Conservation (phyloP, 2,797 vertebrate species). For the Rhinatrema bivittatum region DNA sequence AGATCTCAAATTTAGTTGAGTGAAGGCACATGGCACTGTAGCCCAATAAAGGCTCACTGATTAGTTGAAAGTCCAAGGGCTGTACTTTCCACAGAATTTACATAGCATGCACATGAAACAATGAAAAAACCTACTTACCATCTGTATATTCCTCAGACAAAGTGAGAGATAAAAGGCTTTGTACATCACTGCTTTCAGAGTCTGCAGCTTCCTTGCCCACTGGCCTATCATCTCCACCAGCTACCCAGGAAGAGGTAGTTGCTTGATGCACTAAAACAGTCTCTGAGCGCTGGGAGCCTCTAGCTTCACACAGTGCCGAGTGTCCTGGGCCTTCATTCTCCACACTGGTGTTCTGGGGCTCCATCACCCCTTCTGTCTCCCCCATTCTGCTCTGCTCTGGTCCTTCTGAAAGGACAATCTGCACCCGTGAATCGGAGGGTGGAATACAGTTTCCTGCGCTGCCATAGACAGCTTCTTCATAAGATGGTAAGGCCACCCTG, state of each 20-base stretch:
- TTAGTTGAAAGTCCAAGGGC: too few species aligned
- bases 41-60: too few species aligned
- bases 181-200: constrained; percentile 74
- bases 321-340: constrained; percentile 61
- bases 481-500: constrained; percentile 86
- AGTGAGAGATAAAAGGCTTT: constrained; percentile 77
- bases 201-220: constrained; percentile 60
- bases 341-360: constrained; percentile 38
- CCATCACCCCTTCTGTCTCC: constrained; percentile 29
- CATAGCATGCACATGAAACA: too few species aligned
- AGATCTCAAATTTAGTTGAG: too few species aligned
- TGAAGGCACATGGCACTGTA: too few species aligned
- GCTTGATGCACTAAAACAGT: constrained; percentile 79
- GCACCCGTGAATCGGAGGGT: constrained; percentile 70
- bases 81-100: too few species aligned
- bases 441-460: constrained; percentile 63
- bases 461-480: constrained; percentile 87
- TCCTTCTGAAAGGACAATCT: constrained; percentile 80
- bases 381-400: constrained; percentile 41
- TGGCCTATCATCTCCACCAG: constrained; percentile 54
- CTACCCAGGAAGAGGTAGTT: constrained; percentile 60
- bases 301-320: constrained; percentile 65
- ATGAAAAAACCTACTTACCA: too few species aligned
- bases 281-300: constrained; percentile 69
- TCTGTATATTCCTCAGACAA: constrained; percentile 86